These are phyloP conservation scores for Tragelaphus imberbis DNA, from an alignment of 2,113 vertebrate genomes.

Conservation along the genomic window DNA sequence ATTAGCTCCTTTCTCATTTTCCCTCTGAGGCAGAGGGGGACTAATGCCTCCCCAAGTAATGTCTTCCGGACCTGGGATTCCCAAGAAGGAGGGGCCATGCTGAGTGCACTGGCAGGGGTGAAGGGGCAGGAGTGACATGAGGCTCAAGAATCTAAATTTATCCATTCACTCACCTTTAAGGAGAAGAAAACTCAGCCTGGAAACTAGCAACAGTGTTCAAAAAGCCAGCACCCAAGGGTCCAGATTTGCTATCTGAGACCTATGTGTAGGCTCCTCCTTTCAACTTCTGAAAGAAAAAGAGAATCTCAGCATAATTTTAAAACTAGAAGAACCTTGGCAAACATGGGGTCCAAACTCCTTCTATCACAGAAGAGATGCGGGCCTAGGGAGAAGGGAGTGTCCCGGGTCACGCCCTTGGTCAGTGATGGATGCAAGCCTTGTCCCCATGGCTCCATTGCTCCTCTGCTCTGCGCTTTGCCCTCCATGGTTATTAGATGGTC, in stretches of 20 bases:
- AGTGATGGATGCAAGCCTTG: neutral
- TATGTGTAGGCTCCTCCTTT: neutral
- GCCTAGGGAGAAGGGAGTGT: neutral
- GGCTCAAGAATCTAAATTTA: neutral
- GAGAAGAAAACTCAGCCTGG: neutral
- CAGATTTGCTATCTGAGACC: neutral
- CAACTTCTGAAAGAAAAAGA: neutral
- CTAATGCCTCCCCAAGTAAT: neutral
- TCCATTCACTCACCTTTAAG: neutral
- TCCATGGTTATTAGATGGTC: neutral
- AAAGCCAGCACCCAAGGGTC: neutral
- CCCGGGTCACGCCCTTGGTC: accelerated
- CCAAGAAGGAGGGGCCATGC: neutral
- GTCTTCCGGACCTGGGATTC: neutral
- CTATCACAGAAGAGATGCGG: neutral
- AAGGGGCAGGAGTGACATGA: neutral
- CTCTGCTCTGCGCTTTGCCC: neutral
- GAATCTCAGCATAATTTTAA: neutral
- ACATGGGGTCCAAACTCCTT: neutral
- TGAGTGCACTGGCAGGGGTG: neutral
- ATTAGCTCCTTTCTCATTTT: conserved; percentile 23
- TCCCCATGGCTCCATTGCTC: neutral
- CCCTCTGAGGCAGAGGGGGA: neutral
- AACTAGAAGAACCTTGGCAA: neutral
- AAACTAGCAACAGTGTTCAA: neutral